Evolutionary conservation across 1,140 invertebrate species (phyloP).

Genomic region (Phortica variegata): DNA sequence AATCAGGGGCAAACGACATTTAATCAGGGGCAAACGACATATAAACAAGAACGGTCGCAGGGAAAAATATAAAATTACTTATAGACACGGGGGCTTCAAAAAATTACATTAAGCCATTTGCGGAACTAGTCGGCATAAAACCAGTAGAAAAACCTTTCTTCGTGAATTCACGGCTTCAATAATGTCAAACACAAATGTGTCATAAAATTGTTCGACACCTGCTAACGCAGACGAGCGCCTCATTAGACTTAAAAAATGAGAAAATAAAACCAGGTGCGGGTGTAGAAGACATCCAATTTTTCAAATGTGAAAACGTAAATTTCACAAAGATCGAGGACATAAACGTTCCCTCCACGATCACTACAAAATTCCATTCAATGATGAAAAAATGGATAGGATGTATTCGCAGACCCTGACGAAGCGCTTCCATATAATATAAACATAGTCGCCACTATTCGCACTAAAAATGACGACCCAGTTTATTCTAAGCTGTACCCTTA

Average conservation of each 20-base stretch:
- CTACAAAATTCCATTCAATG: not conserved
- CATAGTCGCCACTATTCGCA: constrained; percentile 7
- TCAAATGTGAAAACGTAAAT: not conserved
- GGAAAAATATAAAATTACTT: too few species aligned
- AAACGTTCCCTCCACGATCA: not conserved
- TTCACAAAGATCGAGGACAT: not conserved
- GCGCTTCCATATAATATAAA: constrained; percentile 4
- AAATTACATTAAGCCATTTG: not conserved
- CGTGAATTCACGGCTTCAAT: not conserved
- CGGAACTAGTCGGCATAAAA: not conserved
- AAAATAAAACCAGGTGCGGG: not conserved
- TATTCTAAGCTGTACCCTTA: constrained; percentile 22
- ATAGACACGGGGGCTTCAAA: too few species aligned
- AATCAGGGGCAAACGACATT: not conserved
- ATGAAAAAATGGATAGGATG: not conserved
- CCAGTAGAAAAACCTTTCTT: not conserved
- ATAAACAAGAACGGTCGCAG: not conserved
- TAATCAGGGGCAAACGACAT: not conserved
- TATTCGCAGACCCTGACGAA: not conserved
- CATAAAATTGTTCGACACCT: not conserved
- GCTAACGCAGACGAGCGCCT: not conserved
- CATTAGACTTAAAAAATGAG: not conserved
- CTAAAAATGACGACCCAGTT: constrained; percentile 10
- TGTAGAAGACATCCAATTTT: not conserved
- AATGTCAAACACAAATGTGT: too few species aligned